A percentile compares a stretch with the other conserved stretches of the same genome.
Evolutionary conservation across 2,113 vertebrate genomes (phyloP).

Genomic region (Patagioenas fasciata): DNA sequence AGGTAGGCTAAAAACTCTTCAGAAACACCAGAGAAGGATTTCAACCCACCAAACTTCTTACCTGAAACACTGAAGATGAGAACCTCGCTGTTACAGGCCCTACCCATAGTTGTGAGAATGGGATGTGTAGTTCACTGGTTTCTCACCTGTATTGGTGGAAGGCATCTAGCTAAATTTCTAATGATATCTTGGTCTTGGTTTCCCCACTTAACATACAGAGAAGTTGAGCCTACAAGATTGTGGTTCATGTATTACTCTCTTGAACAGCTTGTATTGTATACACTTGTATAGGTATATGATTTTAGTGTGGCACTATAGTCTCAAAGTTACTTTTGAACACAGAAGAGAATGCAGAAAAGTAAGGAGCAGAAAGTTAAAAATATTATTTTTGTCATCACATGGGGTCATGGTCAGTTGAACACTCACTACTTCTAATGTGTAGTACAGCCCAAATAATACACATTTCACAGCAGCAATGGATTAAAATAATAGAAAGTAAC

Average conservation of each 20-base stretch:
- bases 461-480: background rate
- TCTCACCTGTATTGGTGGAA: background rate
- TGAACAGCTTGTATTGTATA: rapidly evolving
- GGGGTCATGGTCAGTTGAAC: background rate
- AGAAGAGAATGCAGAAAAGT: background rate
- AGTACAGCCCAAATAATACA: background rate
- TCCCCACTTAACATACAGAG: background rate
- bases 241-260: rapidly evolving
- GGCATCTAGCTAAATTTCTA: background rate
- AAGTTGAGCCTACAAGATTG: rapidly evolving
- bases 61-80: background rate
- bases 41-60: background rate
- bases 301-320: background rate
- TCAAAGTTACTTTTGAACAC: background rate
- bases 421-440: rapidly evolving
- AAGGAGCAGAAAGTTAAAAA: background rate
- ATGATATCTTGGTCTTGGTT: background rate
- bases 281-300: background rate
- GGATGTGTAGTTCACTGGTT: background rate
- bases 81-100: background rate
- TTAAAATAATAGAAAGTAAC: background rate
- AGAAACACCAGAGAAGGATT: background rate
- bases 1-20: background rate
- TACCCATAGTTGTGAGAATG: background rate
- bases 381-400: rapidly evolving